A percentile compares a stretch with the other conserved stretches of the same genome.
Evolutionary conservation across 2,888 invertebrate species (phyloP).

Genomic region (Coelopa pilipes): DNA sequence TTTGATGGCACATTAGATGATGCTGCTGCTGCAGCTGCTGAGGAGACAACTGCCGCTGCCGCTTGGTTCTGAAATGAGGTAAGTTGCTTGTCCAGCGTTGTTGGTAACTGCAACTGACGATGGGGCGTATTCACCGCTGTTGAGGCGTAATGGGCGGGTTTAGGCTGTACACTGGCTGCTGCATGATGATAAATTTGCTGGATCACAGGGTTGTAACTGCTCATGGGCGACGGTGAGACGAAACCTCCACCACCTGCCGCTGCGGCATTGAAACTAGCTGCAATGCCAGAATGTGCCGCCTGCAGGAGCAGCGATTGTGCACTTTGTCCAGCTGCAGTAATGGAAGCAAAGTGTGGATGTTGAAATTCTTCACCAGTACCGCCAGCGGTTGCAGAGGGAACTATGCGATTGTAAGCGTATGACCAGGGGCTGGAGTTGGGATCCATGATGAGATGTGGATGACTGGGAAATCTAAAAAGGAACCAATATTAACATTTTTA

Average conservation of each 20-base stretch:
- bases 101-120: constrained; percentile 74
- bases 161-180: constrained; percentile 68
- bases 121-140: constrained; percentile 73
- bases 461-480: no score
- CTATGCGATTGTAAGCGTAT: constrained; percentile 84
- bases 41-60: constrained; percentile 58
- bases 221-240: constrained; percentile 79
- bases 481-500: no score
- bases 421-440: constrained; percentile 88
- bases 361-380: constrained; percentile 76
- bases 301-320: constrained; percentile 77
- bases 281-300: constrained; percentile 73
- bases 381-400: constrained; percentile 73
- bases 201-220: constrained; percentile 82
- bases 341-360: constrained; percentile 75
- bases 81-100: constrained; percentile 63
- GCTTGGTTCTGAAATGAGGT: constrained; percentile 63
- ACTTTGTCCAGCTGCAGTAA: constrained; percentile 69
- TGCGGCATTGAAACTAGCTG: constrained; percentile 71
- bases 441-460: constrained; percentile 73
- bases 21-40: constrained; percentile 61
- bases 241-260: constrained; percentile 68
- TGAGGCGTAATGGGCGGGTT: constrained; percentile 79
- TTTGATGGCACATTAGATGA: constrained; percentile 62
- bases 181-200: constrained; percentile 85